These are phyloP conservation scores for Aphrophora alni DNA, from an alignment of 2,888 invertebrate genomes.

Conservation along the genomic window DNA sequence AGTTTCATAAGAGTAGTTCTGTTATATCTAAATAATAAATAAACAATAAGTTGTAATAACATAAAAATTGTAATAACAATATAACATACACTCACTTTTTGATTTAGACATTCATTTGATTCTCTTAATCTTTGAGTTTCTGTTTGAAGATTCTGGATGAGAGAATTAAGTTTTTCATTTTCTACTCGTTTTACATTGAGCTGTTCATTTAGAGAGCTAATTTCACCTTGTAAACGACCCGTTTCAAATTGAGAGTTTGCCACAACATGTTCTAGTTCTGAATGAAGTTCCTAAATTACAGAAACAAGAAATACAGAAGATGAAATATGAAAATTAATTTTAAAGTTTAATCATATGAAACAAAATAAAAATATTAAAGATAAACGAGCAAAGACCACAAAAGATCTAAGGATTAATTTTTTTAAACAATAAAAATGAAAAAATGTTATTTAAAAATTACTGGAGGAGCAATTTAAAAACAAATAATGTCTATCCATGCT, in stretches of 20 bases:
- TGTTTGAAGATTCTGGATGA: conserved; percentile 34
- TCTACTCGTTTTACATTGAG: conserved; percentile 53
- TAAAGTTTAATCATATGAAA: neutral
- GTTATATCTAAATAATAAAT: too few relatives aligned
- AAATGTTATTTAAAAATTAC: too few relatives aligned
- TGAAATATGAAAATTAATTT: too few relatives aligned
- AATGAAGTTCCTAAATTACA: conserved; percentile 59
- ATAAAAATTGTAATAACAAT: too few relatives aligned
- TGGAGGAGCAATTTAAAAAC: too few relatives aligned
- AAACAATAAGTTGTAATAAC: too few relatives aligned
- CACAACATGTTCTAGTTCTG: conserved; percentile 63
- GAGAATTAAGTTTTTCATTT: conserved; percentile 35
- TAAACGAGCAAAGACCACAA: too few relatives aligned
- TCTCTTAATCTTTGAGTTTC: conserved; percentile 59
- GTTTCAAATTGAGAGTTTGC: conserved; percentile 59
- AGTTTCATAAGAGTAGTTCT: too few relatives aligned
- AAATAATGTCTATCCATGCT: too few relatives aligned
- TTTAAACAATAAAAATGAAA: too few relatives aligned
- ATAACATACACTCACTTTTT: neutral
- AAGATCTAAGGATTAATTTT: too few relatives aligned
- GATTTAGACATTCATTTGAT: neutral
- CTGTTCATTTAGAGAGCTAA: conserved; percentile 56
- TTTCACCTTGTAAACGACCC: conserved; percentile 60
- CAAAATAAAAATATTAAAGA: too few relatives aligned
- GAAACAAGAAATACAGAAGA: conserved; percentile 26